Base-by-base conservation (phyloP, 1,140 invertebrate species). In the Microplitis mediator region DNA sequence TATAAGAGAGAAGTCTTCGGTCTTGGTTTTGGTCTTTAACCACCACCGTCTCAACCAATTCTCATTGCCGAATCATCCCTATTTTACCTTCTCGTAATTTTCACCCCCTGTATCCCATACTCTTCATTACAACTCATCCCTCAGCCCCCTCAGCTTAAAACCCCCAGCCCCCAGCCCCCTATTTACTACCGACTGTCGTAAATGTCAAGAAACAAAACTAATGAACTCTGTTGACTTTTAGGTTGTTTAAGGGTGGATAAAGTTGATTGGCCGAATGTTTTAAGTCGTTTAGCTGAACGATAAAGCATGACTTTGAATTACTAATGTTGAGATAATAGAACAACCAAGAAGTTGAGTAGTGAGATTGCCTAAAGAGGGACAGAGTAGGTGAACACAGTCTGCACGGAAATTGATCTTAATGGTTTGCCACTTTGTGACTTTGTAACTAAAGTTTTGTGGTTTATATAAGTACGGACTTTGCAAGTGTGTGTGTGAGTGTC, bases 1-100 rank as follows among this genome's bases (percentile, higher is more conserved):
- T 51, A 51, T 74, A 75, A 77, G 75, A 79, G 78, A 75, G 11
- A 32, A 54, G 34, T 54, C 34, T 62, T 32, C 23, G 36, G 56
- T 63, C 69, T 65, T 36, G 58, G 34, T 34, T 61, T 32, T 45
- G 32, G 45, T 51, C 39, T 71, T 23, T 31, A 50, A 11, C 32
- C 16, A 31, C 51, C 36, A 36, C 23, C 23, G 2, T 1, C 23
- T 23, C 23, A 23, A 5, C 34, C 51, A 9, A 60, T 69, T 61
- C 35, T 60, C 56, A 65, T 65, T 35, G 45, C n/a, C 36, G 36
- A 50, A 51, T 65, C 4, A 16, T 65, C 39, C 3, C 45, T 11
- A 45, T 45, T 11, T 23, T 23, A 23, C 39, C 39, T 45, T 11
- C 6, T 45, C 39, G 39, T 45, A 9, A 45, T 45, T 45, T 45